These are phyloP conservation scores for Amiota mariae DNA, from an alignment of 2,888 invertebrate genomes.

Conservation along the genomic window DNA sequence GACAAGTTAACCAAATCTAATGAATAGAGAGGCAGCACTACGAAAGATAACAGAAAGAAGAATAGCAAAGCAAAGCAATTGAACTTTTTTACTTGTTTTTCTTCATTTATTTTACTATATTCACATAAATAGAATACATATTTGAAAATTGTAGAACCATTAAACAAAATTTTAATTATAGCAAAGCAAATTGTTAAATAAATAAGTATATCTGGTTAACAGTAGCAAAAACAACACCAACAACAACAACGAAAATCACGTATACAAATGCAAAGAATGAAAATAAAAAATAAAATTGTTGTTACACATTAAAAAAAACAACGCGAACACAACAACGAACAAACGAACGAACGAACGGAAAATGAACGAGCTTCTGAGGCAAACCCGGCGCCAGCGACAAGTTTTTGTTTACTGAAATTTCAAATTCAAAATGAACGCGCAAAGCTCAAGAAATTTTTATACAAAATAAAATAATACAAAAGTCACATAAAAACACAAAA, in stretches of 20 bases:
- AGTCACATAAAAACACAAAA: constrained; percentile 48
- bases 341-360: constrained; percentile 38
- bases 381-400: constrained; percentile 67
- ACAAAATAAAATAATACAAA: constrained; percentile 48
- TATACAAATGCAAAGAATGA: neutral
- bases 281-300: constrained; percentile 12
- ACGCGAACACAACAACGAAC: constrained; percentile 13
- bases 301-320: constrained; percentile 12
- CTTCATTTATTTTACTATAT: too few species aligned
- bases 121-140: too few species aligned
- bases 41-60: too few species aligned
- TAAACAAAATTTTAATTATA: constrained; percentile 17
- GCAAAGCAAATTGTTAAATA: constrained; percentile 59
- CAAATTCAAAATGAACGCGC: neutral
- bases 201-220: constrained; percentile 45
- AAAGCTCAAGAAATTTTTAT: constrained; percentile 30
- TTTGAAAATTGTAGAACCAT: neutral
- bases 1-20: too few species aligned
- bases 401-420: constrained; percentile 70
- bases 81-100: too few species aligned
- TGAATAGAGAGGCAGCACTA: too few species aligned
- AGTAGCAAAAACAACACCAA: constrained; percentile 40
- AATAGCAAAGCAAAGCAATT: too few species aligned
- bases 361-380: constrained; percentile 15
- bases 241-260: constrained; percentile 32